Evolutionary conservation across 2,797 vertebrate species (phyloP), one percentile per base, ranked within the genome.

Genomic region (Rhinella marina): DNA sequence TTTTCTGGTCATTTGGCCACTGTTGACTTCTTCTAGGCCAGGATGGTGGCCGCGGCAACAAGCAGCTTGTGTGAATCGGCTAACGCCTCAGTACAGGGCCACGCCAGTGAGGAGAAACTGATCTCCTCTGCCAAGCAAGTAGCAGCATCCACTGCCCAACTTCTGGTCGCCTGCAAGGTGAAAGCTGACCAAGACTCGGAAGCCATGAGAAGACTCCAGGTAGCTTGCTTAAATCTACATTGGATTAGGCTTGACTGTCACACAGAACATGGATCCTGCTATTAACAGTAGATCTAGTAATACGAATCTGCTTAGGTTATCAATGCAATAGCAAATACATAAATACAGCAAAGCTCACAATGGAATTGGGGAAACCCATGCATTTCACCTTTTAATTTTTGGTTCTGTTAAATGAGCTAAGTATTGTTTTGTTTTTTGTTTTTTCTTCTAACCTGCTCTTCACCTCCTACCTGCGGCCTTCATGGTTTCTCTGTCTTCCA

Each of bases 101-200:
- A 99, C 0, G 98, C 98, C 92, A 99, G 98, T 0, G 98, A 99
- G 90, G 98, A 99, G 95, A 99, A 99, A 91, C 97, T 99, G 91
- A 99, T 99, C 94, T 99, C 96, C 14, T 99, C 98, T 0, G 98
- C 98, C 91, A 99, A 99, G 92, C 98, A 99, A 93, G 98, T 99
- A 1, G 98, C 98, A 0, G 98, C 98, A 10, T 99, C 98, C 89
- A 99, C 98, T 0, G 98, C 98, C 52, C 98, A 99, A 93, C 92
- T 99, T 90, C 96, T 99, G 82, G 98, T 99, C 92, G 98, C 98
- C 90, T 99, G 98, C 92, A 99, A 99, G 92, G 98, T 99, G 91
- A 99, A 99, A 91, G 98, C 98, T 0, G 96, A 99, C 92, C 97
- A 98, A 88, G 97, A 98, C 81, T 99, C 98, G 0, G 98, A 99